Evolutionary conservation across 2,888 invertebrate genomes (phyloP).

Genomic region (Apotomis capreana): DNA sequence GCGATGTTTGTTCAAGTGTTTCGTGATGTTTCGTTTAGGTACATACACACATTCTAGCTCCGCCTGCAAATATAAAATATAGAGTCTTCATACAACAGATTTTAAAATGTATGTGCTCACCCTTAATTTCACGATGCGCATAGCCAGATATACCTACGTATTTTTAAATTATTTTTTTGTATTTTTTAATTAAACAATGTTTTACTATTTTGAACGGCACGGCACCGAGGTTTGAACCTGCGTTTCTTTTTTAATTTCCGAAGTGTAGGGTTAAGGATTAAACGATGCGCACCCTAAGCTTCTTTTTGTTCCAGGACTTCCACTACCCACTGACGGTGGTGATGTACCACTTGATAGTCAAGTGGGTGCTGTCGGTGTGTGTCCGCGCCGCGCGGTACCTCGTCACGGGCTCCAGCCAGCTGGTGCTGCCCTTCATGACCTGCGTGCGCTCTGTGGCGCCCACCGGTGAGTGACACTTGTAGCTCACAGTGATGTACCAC

Average conservation of each 20-base stretch:
- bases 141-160: too few species aligned
- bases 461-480: slow-evolving; percentile 83
- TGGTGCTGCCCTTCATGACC: slow-evolving; percentile 88
- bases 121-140: too few species aligned
- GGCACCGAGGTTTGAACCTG: too few species aligned
- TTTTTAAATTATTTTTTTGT: too few species aligned
- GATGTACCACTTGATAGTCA: slow-evolving; percentile 93
- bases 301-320: slow-evolving; percentile 86
- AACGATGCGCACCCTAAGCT: not conserved
- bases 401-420: slow-evolving; percentile 84
- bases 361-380: slow-evolving; percentile 90
- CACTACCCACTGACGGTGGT: slow-evolving; percentile 95
- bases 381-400: slow-evolving; percentile 82
- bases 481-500: too few species aligned
- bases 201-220: too few species aligned
- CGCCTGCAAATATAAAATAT: not conserved
- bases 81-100: too few species aligned
- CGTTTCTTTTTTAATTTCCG: too few species aligned
- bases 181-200: too few species aligned
- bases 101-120: too few species aligned
- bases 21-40: not conserved
- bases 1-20: slow-evolving; percentile 15
- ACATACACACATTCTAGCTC: not conserved
- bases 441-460: slow-evolving; percentile 91
- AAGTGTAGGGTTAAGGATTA: too few species aligned